Conservation (phyloP, 1,140 invertebrate genomes). For the Drosophila serrata region DNA sequence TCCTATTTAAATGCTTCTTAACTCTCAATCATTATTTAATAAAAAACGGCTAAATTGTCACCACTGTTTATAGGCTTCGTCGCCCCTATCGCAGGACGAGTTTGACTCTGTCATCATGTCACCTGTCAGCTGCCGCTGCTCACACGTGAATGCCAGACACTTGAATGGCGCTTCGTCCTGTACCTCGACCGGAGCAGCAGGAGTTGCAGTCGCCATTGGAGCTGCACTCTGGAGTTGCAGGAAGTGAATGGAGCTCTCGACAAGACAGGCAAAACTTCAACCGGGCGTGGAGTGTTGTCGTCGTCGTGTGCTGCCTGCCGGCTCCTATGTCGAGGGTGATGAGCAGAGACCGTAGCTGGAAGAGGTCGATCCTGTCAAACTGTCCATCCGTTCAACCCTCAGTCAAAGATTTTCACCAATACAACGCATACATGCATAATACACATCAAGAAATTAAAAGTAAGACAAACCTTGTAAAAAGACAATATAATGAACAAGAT, state of each 20-base stretch:
- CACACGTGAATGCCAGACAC: slow-evolving; percentile 78
- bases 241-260: slow-evolving; percentile 70
- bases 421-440: neutral
- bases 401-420: neutral
- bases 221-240: slow-evolving; percentile 56
- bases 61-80: slow-evolving; percentile 22
- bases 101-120: slow-evolving; percentile 69
- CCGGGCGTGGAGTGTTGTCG: slow-evolving; percentile 40
- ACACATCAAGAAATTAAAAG: neutral
- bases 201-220: slow-evolving; percentile 18
- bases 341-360: slow-evolving; percentile 8
- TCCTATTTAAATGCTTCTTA: too few relatives aligned
- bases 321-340: slow-evolving; percentile 22
- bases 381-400: neutral
- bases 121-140: slow-evolving; percentile 64
- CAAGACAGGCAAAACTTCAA: slow-evolving; percentile 67
- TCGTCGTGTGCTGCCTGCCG: slow-evolving; percentile 45
- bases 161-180: slow-evolving; percentile 60
- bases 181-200: slow-evolving; percentile 8
- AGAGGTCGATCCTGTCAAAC: slow-evolving; percentile 21
- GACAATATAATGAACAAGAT: too few relatives aligned
- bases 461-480: too few relatives aligned
- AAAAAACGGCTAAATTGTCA: neutral
- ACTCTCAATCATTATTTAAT: too few relatives aligned
- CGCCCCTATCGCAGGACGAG: slow-evolving; percentile 45